Conservation (phyloP, 2,797 vertebrate species). For the Emydoidea blandingii region DNA sequence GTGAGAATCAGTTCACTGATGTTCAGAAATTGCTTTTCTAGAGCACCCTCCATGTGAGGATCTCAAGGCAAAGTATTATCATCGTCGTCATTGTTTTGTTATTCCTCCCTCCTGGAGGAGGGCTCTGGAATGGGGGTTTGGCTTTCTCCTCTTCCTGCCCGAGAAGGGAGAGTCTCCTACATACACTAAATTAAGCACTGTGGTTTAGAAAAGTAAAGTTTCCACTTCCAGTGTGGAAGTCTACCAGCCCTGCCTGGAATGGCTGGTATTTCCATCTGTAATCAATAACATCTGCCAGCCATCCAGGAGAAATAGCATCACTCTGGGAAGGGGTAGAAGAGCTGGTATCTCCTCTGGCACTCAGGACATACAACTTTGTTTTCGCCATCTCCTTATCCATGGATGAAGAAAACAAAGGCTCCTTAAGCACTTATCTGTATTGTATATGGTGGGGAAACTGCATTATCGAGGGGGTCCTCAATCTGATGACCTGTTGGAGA, state of each 20-base stretch:
- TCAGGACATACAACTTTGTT: slow-evolving; percentile 12
- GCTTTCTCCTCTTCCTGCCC: neutral
- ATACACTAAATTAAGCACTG: slow-evolving; percentile 13
- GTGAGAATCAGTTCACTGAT: neutral
- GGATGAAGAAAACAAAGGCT: neutral
- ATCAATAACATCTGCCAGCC: slow-evolving; percentile 47
- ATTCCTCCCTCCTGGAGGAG: neutral
- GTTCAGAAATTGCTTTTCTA: neutral
- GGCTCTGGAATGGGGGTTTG: slow-evolving; percentile 27
- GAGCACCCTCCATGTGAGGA: too few species aligned
- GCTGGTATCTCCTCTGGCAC: slow-evolving; percentile 23
- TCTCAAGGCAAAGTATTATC: neutral
- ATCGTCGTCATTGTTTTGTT: neutral
- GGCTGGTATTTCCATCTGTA: slow-evolving; percentile 61
- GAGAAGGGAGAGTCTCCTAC: slow-evolving; percentile 25
- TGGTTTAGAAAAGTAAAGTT: slow-evolving; percentile 47
- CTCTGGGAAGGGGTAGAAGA: slow-evolving; percentile 12
- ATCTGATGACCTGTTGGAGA: neutral
- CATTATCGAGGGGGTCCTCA: neutral
- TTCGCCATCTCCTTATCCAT: slow-evolving; percentile 23
- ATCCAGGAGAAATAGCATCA: slow-evolving; percentile 20
- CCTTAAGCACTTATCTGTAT: neutral
- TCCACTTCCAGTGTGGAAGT: slow-evolving; percentile 14
- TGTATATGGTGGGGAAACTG: neutral
- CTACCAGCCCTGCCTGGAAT: slow-evolving; percentile 29